Evolutionary conservation across 2,888 invertebrate species (phyloP), one percentile per base, ranked within the genome.

Genomic region (Drosophila parthenogenetica): DNA sequence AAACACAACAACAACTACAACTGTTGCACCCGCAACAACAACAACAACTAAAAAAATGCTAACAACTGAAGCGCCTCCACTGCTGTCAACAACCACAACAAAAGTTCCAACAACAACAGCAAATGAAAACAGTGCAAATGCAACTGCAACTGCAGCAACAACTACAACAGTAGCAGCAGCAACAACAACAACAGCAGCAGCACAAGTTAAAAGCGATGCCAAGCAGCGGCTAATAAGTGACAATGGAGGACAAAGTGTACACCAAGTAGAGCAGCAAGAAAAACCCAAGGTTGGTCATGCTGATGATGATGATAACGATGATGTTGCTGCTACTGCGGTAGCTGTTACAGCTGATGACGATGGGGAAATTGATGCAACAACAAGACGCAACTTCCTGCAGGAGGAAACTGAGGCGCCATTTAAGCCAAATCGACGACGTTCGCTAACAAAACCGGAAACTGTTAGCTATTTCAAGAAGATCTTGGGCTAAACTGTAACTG

Each of bases 381-480:
- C 82, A 73, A 80, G 90, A 64, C 92, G 84, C 69, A 92, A 91
- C 80, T 92, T 92, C 82, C 89, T 92, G 58, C 91, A 91, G 67
- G 89, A 89, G 75, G 90, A 91, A 75, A 92, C 92, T 67, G 91
- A 89, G 83, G 88, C 91, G 68, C 92, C 91, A 61, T 92, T 90
- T 68, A 91, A 91, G 72, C 92, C 92, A 49, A 92, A 92, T 84
- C 91, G 92, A 76, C 89, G 90, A 80, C 92, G 92, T 68, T 89
- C 90, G 62, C 89, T 92, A 57, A 92, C 91, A 69, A 91, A 92
- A 73, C 91, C 92, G 79, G 92, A 92, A 79, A 90, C 91, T 62
- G 89, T 89, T 70, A 92, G 92, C 87, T 92, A 92, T 80, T 90
- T 92, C 79, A 92, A 92, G 82, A 92, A 92, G 82, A 91, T 92